phyloP scores from a whole-genome alignment of 2,113 vertebrate genomes.

The Ptychochromis oligacanthus region DNA sequence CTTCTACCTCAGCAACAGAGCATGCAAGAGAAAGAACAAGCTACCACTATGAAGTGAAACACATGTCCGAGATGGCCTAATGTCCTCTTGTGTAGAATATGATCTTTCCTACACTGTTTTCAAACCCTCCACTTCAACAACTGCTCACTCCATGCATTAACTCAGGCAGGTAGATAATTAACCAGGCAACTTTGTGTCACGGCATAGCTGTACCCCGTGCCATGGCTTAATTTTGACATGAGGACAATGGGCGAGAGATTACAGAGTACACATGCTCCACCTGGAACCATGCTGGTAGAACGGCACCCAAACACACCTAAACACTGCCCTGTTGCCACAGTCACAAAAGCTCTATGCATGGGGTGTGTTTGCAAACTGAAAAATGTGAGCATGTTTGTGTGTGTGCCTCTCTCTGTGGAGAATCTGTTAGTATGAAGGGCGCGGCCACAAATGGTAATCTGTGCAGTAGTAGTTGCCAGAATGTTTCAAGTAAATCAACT shows the following conservation, averaged over 20 bases:
- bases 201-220: conserved; percentile 27
- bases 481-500: background rate
- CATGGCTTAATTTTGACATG: conserved; percentile 26
- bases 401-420: background rate
- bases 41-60: conserved; percentile 16
- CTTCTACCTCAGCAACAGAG: conserved; percentile 32
- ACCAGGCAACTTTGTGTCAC: conserved; percentile 21
- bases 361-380: conserved; percentile 48
- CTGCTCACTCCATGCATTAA: conserved; percentile 1
- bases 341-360: conserved; percentile 37
- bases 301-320: conserved; percentile 58
- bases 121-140: background rate
- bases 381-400: background rate
- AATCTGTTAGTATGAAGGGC: conserved; percentile 6
- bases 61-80: conserved; percentile 24
- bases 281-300: conserved; percentile 29
- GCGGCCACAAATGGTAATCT: conserved; percentile 13
- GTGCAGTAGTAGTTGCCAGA: background rate
- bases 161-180: conserved; percentile 59
- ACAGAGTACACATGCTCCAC: conserved; percentile 49
- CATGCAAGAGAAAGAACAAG: conserved; percentile 38
- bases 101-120: background rate
- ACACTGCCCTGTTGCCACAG: conserved; percentile 41
- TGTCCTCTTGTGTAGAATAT: conserved; percentile 6
- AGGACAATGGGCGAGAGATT: conserved; percentile 53